These are phyloP conservation scores for Acleris laterana DNA, from an alignment of 2,888 invertebrate genomes.

Conservation along the genomic window DNA sequence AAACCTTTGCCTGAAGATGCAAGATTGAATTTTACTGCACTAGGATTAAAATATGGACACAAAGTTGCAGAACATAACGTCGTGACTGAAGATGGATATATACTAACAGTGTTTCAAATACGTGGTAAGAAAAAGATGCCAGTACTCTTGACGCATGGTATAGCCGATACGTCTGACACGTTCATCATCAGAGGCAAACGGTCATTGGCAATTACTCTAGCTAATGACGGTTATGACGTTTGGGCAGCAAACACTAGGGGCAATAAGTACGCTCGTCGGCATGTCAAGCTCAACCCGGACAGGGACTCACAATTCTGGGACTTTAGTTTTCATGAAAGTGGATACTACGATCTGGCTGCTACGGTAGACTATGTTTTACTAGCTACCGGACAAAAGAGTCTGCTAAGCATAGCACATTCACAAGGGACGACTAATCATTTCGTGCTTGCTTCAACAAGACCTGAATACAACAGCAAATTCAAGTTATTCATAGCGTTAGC, in stretches of 20 bases:
- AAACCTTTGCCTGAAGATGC: slow-evolving; percentile 20
- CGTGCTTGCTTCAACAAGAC: slow-evolving; percentile 74
- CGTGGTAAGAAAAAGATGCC: slow-evolving; percentile 51
- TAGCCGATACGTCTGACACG: slow-evolving; percentile 61
- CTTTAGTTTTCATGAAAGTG: slow-evolving; percentile 89
- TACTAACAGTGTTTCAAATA: slow-evolving; percentile 46
- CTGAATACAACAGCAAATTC: slow-evolving; percentile 84
- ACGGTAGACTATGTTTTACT: slow-evolving; percentile 66
- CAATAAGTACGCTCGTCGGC: slow-evolving; percentile 84
- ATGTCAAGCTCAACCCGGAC: slow-evolving; percentile 70
- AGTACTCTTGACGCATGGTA: slow-evolving; percentile 63
- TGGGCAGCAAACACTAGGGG: slow-evolving; percentile 83
- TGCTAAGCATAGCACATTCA: slow-evolving; percentile 88
- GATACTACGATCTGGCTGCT: slow-evolving; percentile 75
- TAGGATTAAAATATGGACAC: slow-evolving; percentile 49
- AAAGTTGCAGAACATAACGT: slow-evolving; percentile 38
- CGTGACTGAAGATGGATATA: slow-evolving; percentile 59
- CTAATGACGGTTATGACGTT: slow-evolving; percentile 82
- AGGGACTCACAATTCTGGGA: slow-evolving; percentile 76
- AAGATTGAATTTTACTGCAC: slow-evolving; percentile 48
- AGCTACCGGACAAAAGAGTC: slow-evolving; percentile 70
- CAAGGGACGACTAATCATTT: slow-evolving; percentile 85
- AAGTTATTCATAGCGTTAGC: slow-evolving; percentile 77
- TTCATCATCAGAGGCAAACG: slow-evolving; percentile 61
- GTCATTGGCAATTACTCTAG: slow-evolving; percentile 65